Evolutionary conservation across 1,140 invertebrate species (phyloP).

Genomic region (Phymorhynchus buccinoides): DNA sequence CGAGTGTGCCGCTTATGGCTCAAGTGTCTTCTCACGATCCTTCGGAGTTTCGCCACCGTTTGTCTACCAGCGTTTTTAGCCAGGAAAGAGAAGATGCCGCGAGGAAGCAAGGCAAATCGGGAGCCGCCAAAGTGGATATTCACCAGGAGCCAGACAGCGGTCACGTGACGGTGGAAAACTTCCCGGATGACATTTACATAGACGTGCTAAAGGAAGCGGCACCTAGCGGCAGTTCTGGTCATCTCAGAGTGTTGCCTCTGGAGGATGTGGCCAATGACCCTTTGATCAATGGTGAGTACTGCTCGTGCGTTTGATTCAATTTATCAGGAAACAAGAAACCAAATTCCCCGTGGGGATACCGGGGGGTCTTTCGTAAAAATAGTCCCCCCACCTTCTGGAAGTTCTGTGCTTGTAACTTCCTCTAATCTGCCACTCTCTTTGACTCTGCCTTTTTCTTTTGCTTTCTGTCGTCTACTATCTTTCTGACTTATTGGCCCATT

Average conservation of each 20-base stretch:
- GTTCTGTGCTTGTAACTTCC: too few relatives aligned
- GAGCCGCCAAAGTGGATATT: background rate
- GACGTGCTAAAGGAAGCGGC: constrained; percentile 31
- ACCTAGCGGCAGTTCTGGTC: constrained; percentile 22
- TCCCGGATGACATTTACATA: constrained; percentile 45
- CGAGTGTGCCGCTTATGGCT: background rate
- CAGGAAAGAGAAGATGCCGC: background rate
- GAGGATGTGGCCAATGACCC: constrained; percentile 1
- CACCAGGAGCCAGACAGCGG: background rate
- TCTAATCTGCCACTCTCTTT: too few relatives aligned
- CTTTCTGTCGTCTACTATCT: too few relatives aligned
- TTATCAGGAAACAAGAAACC: too few relatives aligned
- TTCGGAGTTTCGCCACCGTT: background rate
- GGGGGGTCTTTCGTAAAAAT: too few relatives aligned
- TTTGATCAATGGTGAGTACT: constrained; percentile 5
- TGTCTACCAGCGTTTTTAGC: background rate
- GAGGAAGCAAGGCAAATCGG: constrained; percentile 2
- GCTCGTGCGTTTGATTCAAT: too few relatives aligned
- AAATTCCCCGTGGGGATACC: too few relatives aligned
- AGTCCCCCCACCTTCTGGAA: too few relatives aligned
- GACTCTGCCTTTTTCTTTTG: too few relatives aligned
- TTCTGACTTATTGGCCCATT: too few relatives aligned
- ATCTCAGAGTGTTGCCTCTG: constrained; percentile 32
- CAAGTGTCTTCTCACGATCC: background rate
- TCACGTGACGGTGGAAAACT: constrained; percentile 20